These are phyloP conservation scores for Dasysyrphus albostriatus DNA, from an alignment of 2,888 invertebrate species.

Conservation along the genomic window DNA sequence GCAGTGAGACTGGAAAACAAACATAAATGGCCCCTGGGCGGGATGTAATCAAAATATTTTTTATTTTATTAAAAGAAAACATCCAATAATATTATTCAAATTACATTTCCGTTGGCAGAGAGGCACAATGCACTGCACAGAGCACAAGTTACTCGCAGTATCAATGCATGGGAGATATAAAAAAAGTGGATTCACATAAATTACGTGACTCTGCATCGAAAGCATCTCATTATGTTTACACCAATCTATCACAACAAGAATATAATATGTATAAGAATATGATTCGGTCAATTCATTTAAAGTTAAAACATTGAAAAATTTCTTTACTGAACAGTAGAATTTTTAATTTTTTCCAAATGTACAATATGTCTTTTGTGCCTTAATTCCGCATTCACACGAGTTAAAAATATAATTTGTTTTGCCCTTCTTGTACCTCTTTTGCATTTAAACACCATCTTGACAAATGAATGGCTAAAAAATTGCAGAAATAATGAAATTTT, in stretches of 20 bases:
- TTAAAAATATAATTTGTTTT: no score
- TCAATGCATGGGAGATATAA: neutral
- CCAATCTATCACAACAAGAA: neutral
- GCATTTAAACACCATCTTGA: no score
- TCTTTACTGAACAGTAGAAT: no score
- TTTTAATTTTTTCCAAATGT: no score
- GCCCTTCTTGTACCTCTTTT: no score
- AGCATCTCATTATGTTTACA: constrained; percentile 2
- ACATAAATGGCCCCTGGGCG: neutral
- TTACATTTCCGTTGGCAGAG: neutral
- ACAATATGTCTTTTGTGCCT: no score
- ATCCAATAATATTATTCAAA: constrained; percentile 10
- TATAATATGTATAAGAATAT: neutral
- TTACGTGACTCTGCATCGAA: constrained; percentile 23
- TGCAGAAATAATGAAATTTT: no score
- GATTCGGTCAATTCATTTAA: neutral
- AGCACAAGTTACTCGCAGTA: neutral
- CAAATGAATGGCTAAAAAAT: no score
- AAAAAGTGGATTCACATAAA: constrained; percentile 5
- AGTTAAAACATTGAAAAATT: neutral
- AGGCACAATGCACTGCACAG: neutral
- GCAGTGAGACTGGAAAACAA: neutral
- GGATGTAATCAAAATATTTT: neutral
- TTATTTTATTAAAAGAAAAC: neutral
- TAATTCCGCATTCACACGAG: no score